Evolutionary conservation across 2,113 vertebrate genomes (phyloP).

Genomic region (Podarcis cretensis): DNA sequence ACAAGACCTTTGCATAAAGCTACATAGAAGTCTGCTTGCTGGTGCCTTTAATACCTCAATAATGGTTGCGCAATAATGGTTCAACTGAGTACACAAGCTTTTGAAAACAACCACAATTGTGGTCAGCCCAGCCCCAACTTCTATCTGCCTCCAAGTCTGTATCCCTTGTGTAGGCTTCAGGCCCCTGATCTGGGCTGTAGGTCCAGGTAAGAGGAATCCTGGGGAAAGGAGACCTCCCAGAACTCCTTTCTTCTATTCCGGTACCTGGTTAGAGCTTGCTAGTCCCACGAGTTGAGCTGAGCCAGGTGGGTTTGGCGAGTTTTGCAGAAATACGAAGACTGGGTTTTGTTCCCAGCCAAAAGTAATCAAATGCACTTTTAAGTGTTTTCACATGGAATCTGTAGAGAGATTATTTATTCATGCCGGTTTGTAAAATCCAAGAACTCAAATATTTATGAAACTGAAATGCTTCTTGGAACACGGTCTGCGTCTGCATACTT

Average conservation of each 20-base stretch:
- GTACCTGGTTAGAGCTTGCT: slow-evolving; percentile 17
- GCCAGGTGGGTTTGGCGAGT: slow-evolving; percentile 37
- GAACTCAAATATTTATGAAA: slow-evolving; percentile 61
- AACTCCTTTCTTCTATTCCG: slow-evolving; percentile 5
- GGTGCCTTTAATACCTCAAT: neutral
- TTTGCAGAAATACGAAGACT: slow-evolving; percentile 40
- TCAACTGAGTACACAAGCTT: neutral
- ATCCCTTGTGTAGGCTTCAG: neutral
- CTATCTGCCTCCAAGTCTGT: neutral
- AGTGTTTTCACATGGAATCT: slow-evolving; percentile 47
- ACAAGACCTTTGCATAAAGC: neutral
- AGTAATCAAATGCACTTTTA: slow-evolving; percentile 52
- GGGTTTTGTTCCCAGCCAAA: slow-evolving; percentile 8
- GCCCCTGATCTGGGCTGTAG: neutral
- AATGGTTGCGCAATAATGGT: neutral
- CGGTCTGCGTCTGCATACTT: slow-evolving; percentile 56
- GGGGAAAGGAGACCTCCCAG: neutral
- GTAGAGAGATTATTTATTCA: slow-evolving; percentile 54
- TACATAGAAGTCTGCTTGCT: neutral
- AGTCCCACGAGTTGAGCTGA: slow-evolving; percentile 26
- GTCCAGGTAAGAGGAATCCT: neutral
- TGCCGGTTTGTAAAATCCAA: slow-evolving; percentile 47
- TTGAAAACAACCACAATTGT: neutral
- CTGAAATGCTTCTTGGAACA: slow-evolving; percentile 58
- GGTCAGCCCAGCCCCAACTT: neutral